phyloP scores from a whole-genome alignment of 2,113 vertebrate genomes.

The Paradoxurus hermaphroditus region DNA sequence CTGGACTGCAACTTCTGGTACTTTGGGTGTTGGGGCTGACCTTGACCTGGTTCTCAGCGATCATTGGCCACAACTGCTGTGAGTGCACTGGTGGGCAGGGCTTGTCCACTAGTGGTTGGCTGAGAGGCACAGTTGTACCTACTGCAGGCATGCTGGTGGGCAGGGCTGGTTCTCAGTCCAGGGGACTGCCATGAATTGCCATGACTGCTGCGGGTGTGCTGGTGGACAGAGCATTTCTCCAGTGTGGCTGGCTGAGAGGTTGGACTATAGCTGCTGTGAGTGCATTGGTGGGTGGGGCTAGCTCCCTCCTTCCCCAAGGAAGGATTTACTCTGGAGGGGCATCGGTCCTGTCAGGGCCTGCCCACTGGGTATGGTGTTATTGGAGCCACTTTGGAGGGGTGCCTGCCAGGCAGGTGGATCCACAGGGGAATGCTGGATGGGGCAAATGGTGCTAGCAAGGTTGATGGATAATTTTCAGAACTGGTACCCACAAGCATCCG shows the following conservation, averaged over 20 bases:
- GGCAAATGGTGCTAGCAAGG: not conserved
- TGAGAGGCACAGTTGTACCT: not conserved
- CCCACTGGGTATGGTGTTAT: not conserved
- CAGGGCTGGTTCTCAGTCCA: not conserved
- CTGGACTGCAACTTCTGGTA: not conserved
- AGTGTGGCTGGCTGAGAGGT: not conserved
- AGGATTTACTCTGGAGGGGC: not conserved
- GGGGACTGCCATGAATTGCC: not conserved
- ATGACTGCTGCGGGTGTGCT: not conserved
- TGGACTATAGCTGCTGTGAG: not conserved
- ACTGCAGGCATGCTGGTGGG: not conserved
- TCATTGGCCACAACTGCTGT: not conserved
- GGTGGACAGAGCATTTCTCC: not conserved
- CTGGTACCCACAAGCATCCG: not conserved
- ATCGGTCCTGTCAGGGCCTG: not conserved
- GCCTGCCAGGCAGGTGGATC: not conserved
- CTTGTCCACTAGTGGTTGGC: not conserved
- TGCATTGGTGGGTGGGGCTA: not conserved
- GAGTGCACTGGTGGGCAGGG: not conserved
- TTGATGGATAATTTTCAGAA: not conserved
- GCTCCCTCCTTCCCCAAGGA: not conserved
- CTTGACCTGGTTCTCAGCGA: not conserved
- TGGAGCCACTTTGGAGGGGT: not conserved
- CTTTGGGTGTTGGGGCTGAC: not conserved
- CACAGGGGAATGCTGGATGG: not conserved